Percentiles rank a stretch among this genome's conserved stretches.
Conservation (phyloP, 2,797 vertebrate genomes). For the Yasuhikotakia modesta region DNA sequence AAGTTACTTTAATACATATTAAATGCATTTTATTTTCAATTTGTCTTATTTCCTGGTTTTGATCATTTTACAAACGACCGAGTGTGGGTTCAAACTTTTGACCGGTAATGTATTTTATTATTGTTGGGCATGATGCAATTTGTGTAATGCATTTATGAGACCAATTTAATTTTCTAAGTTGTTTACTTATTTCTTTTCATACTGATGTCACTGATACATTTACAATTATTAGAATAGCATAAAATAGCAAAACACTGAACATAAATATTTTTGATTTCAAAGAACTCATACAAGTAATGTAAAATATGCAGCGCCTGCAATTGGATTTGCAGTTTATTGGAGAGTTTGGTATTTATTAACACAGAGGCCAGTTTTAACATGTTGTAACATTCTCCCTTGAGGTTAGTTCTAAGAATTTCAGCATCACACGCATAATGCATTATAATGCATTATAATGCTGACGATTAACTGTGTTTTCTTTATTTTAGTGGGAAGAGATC, state of each 20-base stretch:
- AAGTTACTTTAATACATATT: too few species aligned
- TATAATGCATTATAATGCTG: not conserved
- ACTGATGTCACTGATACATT: not conserved
- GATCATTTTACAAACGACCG: not conserved
- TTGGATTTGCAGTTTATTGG: not conserved
- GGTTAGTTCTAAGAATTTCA: conserved; percentile 26
- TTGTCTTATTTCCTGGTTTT: not conserved
- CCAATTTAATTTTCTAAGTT: not conserved
- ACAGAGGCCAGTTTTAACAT: conserved; percentile 33
- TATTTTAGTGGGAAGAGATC: conserved; percentile 98
- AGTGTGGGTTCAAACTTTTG: not conserved
- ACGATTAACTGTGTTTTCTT: conserved; percentile 45
- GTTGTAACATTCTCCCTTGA: conserved; percentile 20
- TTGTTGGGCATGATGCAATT: not conserved
- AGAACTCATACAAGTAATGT: not conserved
- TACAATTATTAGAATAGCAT: not conserved
- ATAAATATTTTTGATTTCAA: not conserved
- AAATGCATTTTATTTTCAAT: not conserved
- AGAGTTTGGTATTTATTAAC: conserved; percentile 6
- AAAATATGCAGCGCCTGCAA: not conserved
- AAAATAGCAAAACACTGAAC: not conserved
- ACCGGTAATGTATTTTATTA: not conserved
- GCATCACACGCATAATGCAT: not conserved
- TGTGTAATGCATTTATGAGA: not conserved
- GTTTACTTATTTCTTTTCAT: not conserved